Evolutionary conservation across 2,888 invertebrate genomes (phyloP).

Genomic region (Stenodema calcarata): DNA sequence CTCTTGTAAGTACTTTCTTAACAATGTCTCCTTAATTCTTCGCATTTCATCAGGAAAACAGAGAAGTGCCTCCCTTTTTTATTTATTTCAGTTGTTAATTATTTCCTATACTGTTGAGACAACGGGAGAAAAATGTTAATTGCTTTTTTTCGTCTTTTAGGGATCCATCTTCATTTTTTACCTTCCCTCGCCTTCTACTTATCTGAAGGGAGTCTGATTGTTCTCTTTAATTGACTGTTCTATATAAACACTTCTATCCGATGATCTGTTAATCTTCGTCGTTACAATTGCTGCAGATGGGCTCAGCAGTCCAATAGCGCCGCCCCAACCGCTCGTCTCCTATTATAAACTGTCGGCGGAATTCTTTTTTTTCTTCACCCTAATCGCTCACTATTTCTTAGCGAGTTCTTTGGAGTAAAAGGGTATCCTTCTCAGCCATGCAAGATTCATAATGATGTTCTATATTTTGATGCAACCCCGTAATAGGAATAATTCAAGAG

Average conservation of each 20-base stretch:
- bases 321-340: neutral
- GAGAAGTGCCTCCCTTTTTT: constrained; percentile 51
- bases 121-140: constrained; percentile 57
- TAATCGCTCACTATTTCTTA: neutral
- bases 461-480: too few species aligned
- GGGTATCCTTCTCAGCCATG: too few species aligned
- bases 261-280: constrained; percentile 43
- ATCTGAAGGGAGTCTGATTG: constrained; percentile 52
- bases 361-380: neutral
- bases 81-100: constrained; percentile 57
- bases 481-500: too few species aligned
- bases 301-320: neutral
- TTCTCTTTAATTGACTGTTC: constrained; percentile 57
- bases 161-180: constrained; percentile 57
- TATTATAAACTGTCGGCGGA: neutral
- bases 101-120: constrained; percentile 56
- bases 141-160: constrained; percentile 56
- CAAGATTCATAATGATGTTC: too few species aligned
- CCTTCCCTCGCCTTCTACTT: constrained; percentile 51
- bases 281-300: neutral
- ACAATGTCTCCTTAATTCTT: constrained; percentile 56
- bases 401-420: neutral
- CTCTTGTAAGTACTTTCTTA: constrained; percentile 54
- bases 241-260: constrained; percentile 49
- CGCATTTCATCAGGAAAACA: constrained; percentile 55